Evolutionary conservation across 2,113 vertebrate species (phyloP).

Genomic region (Thermophis baileyi): DNA sequence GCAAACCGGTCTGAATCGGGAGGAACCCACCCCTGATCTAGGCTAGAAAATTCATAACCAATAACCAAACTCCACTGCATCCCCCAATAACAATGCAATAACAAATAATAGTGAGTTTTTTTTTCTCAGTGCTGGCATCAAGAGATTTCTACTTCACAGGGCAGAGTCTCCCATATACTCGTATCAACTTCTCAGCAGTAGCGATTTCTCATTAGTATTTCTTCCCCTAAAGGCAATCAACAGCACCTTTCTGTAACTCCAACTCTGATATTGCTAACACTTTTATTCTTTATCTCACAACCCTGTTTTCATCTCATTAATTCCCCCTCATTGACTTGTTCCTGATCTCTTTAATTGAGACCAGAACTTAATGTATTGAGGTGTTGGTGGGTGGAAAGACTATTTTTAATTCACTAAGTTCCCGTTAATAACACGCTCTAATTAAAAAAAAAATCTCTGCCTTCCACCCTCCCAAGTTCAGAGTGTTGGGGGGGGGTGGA

Average conservation of each 20-base stretch:
- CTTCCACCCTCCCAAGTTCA: conserved; percentile 68
- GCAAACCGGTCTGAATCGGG: no score
- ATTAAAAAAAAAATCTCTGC: conserved; percentile 73
- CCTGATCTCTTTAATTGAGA: conserved; percentile 80
- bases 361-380: conserved; percentile 72
- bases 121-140: conserved; percentile 4
- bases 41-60: background rate
- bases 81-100: background rate
- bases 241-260: conserved; percentile 15
- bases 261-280: conserved; percentile 26
- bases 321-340: conserved; percentile 66
- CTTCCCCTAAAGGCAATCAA: background rate
- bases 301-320: conserved; percentile 68
- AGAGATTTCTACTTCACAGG: background rate
- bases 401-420: conserved; percentile 77
- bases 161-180: conserved; percentile 26
- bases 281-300: conserved; percentile 54
- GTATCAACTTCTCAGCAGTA: background rate
- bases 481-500: conserved; percentile 27
- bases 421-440: conserved; percentile 78
- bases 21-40: no score
- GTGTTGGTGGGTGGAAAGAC: conserved; percentile 49
- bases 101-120: background rate
- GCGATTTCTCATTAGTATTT: conserved; percentile 32
- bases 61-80: background rate